Evolutionary conservation across 1,140 invertebrate species (phyloP), one percentile per base, ranked within the genome.

Genomic region (Nylanderia fulva): DNA sequence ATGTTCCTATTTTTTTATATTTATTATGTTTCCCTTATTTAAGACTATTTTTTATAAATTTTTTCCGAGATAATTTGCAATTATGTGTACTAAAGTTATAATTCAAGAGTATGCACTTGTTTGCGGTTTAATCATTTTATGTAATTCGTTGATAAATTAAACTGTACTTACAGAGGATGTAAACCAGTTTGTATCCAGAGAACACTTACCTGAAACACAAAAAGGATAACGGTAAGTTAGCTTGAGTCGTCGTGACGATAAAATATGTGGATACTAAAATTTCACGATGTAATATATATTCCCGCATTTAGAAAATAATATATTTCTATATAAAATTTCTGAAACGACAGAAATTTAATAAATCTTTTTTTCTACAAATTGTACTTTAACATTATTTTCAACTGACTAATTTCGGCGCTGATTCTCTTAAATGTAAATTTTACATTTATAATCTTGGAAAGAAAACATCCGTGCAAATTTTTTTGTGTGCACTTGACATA

Each of bases 171-270:
- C 66, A 27, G 3, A 82, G 15, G 11, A 39, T 5, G 36, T 21
- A 11, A 56, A 69, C 33, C 24, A 80, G 77, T 80, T 69, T 58
- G 24, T 54, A 56, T 68, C 15, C 33, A 29, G 6, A 29, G 21
- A 58, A 61, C 29, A 69, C 88, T 89, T 83, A 89, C 88, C 88
- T 89, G 84, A 24, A 89, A 89, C 88, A 89, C 88, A 89, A 11
- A 88, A 61, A 64, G 18, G 18, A 74, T 71, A 29, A 45, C 2
- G 2, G 4, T n/a, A 33, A 45, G 29, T 88, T 48, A 88, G 6
- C 58, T 56, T 0, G 13, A 76, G n/a, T 18, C 13, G n/a, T 8
- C n/a, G 11, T 1, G 1, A 24, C 21, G 54, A 63, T 36, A 61
- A 64, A 18, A 33, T 15, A 33, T 15, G 45, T 27, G 27, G 7